Evolutionary conservation across 2,113 vertebrate species (phyloP), one percentile per base, ranked within the genome.

Genomic region (Gila orcuttii): DNA sequence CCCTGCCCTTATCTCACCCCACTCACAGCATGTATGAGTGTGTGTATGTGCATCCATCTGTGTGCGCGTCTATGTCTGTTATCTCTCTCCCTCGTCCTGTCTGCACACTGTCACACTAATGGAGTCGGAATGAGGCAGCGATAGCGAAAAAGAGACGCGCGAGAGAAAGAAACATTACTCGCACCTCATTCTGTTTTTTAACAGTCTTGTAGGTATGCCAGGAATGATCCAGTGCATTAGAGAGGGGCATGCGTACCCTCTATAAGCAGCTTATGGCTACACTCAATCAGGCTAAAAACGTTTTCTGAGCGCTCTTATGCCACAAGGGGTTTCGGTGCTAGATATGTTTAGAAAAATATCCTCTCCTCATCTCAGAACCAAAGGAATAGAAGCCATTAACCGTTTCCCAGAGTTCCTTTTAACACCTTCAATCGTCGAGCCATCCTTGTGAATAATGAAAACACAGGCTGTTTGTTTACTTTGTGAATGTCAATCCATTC

Each of bases 101-200:
- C 95, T 95, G 94, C 91, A 92, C 91, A 93, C 92, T 94, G 93
- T 95, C 94, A 94, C 92, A 90, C 92, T 95, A 95, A 95, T 95
- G 94, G 95, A 93, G 87, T 87, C 86, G 17, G 89, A 92, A 85
- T 79, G 88, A 91, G 90, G 77, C 89, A 91, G 91, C 73, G 75
- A 83, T 86, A 73, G 55, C 23, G 60, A 81, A 84, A 42, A 60
- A 31, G 33, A 82, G 69, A 86, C 88, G 59, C 45, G 28, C 60
- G 77, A 73, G 85, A 19, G 85, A 87, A 87, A 93, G 92, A 91
- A 93, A 88, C 91, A 89, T 91, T 89, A 90, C 88, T 88, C 91
- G 91, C 92, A 93, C 94, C 92, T 93, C 92, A 59, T 85, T 90
- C 87, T 88, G 91, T 89, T 90, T 92, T 93, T 94, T 90, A 93